These are phyloP conservation scores for Liopterus haemorrhoidalis DNA, from an alignment of 2,888 invertebrate genomes.

Conservation along the genomic window DNA sequence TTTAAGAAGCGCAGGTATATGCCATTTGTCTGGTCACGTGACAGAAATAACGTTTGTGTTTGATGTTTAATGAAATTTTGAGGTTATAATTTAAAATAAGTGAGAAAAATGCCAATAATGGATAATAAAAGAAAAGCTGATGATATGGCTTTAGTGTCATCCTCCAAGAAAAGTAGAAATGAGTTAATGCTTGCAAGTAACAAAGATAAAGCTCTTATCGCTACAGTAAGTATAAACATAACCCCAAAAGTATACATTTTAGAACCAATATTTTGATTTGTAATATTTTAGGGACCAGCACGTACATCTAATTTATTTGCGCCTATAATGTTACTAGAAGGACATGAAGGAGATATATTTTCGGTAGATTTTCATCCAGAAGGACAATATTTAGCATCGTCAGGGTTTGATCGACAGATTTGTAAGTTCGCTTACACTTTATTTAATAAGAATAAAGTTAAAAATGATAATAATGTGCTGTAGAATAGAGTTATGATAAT, in stretches of 20 bases:
- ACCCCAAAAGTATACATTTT: constrained; percentile 15
- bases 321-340: constrained; percentile 93
- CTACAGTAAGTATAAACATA: constrained; percentile 54
- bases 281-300: constrained; percentile 54
- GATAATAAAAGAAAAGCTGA: constrained; percentile 61
- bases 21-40: too few relatives aligned
- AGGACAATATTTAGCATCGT: constrained; percentile 88
- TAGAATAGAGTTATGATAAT: constrained; percentile 11
- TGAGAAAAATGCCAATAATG: constrained; percentile 31
- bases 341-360: constrained; percentile 96
- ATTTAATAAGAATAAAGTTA: too few relatives aligned
- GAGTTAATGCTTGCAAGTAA: constrained; percentile 62
- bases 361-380: constrained; percentile 92
- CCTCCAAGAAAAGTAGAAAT: constrained; percentile 62
- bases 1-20: too few relatives aligned
- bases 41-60: too few relatives aligned
- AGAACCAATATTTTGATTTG: constrained; percentile 16
- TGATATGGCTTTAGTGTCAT: constrained; percentile 55
- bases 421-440: constrained; percentile 65
- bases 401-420: constrained; percentile 92
- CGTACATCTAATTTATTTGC: constrained; percentile 84
- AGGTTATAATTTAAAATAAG: too few relatives aligned
- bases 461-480: constrained; percentile 4
- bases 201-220: constrained; percentile 69
- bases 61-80: too few relatives aligned